A percentile compares a stretch with the other conserved stretches of the same genome.
Evolutionary conservation across 2,888 invertebrate genomes (phyloP).

Genomic region (Stegophylla sp.): DNA sequence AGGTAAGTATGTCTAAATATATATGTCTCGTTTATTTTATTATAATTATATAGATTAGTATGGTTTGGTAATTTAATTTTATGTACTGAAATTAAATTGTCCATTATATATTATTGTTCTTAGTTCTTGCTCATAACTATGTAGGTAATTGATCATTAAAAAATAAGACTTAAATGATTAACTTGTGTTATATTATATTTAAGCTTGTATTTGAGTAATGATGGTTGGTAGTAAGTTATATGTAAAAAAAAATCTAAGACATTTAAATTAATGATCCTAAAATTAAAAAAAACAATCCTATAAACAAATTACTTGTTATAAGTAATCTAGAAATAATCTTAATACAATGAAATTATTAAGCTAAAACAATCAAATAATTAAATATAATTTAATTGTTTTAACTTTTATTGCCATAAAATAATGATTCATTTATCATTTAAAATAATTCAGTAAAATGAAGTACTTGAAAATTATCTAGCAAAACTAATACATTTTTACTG

Average conservation of each 20-base stretch:
- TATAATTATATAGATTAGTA: not conserved
- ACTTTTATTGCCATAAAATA: not conserved
- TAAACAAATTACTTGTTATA: not conserved
- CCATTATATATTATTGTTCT: conserved; percentile 7
- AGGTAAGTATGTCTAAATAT: no score
- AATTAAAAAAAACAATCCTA: not conserved
- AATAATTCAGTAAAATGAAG: not conserved
- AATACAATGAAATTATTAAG: conserved; percentile 2
- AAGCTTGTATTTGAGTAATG: not conserved
- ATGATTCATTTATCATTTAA: not conserved
- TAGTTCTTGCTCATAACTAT: not conserved
- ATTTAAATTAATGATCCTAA: conserved; percentile 14
- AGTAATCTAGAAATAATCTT: conserved; percentile 1
- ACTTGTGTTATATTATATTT: not conserved
- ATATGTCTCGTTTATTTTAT: no score
- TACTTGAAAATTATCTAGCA: not conserved
- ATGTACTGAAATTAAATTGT: not conserved
- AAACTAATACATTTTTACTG: not conserved
- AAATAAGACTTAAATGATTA: conserved; percentile 17
- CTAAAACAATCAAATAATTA: no score
- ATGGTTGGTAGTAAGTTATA: not conserved
- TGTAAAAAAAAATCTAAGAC: no score
- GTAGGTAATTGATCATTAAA: conserved; percentile 4
- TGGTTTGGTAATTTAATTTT: not conserved
- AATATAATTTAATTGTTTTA: not conserved